Evolutionary conservation across 2,113 vertebrate species (phyloP).

Genomic region (Zapornia atra): DNA sequence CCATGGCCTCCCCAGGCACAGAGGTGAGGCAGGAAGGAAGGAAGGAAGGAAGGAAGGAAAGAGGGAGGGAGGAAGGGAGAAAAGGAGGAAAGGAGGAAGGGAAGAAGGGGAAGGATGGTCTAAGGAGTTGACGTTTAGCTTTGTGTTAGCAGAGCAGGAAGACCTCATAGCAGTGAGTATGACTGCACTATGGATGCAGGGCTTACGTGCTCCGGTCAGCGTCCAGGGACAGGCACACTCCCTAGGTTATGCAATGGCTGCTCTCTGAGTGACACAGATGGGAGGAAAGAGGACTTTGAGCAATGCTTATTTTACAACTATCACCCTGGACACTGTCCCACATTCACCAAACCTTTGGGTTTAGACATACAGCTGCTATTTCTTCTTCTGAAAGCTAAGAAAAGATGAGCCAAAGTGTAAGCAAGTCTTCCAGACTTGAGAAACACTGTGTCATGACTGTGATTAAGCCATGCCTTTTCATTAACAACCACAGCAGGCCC

Average conservation of each 20-base stretch:
- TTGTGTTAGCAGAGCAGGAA: background rate
- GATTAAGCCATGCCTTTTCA: background rate
- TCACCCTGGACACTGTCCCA: background rate
- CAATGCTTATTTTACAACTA: background rate
- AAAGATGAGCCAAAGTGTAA: background rate
- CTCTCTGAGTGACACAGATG: background rate
- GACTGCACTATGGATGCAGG: too few relatives aligned
- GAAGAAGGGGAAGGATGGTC: background rate
- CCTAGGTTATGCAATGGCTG: background rate
- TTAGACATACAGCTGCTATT: background rate
- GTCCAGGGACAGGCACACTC: fast-evolving
- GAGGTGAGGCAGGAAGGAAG: too few relatives aligned
- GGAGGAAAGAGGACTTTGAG: background rate
- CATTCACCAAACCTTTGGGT: background rate
- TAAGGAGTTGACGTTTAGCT: background rate
- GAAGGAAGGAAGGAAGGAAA: fast-evolving
- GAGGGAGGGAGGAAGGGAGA: too few relatives aligned
- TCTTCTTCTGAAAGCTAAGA: background rate
- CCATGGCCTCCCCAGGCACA: too few relatives aligned
- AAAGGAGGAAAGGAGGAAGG: too few relatives aligned
- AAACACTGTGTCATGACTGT: background rate
- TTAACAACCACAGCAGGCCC: background rate
- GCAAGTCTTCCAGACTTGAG: background rate
- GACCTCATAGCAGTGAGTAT: background rate
- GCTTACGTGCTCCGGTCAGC: background rate